Conservation (phyloP, 2,113 vertebrate species). For the Pseudorhombus dupliciocellatus region DNA sequence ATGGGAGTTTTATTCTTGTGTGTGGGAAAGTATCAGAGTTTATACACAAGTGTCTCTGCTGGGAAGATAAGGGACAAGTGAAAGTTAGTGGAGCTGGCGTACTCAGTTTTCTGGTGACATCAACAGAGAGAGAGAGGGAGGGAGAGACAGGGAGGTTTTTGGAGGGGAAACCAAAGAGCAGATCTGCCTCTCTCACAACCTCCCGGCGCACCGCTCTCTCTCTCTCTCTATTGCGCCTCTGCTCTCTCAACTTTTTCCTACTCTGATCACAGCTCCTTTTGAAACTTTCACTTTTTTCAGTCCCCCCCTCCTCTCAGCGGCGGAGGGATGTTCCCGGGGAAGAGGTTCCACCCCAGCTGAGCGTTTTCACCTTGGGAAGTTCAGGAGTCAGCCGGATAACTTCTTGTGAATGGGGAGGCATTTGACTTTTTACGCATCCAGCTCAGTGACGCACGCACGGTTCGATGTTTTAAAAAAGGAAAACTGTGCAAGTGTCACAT, state of each 20-base stretch:
- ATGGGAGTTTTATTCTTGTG: background rate
- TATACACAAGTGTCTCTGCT: constrained; percentile 14
- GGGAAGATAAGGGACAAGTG: constrained; percentile 41
- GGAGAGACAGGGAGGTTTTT: constrained; percentile 71
- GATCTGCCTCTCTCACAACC: constrained; percentile 65
- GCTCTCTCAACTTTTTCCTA: constrained; percentile 60
- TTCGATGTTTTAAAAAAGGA: constrained; percentile 2
- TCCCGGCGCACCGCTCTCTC: constrained; percentile 62
- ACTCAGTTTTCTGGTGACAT: constrained; percentile 75
- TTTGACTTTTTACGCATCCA: constrained; percentile 63
- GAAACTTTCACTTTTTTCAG: constrained; percentile 50
- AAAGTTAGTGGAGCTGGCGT: constrained; percentile 58
- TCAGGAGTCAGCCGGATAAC: constrained; percentile 44
- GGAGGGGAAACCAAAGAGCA: constrained; percentile 78
- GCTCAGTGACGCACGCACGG: constrained; percentile 44
- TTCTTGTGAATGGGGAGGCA: constrained; percentile 52
- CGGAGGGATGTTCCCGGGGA: constrained; percentile 62
- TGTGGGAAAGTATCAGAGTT: constrained; percentile 53
- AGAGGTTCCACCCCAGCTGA: constrained; percentile 58
- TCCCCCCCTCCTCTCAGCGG: constrained; percentile 15
- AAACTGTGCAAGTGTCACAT: constrained; percentile 31
- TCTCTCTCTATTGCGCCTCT: constrained; percentile 72
- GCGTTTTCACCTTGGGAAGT: constrained; percentile 56
- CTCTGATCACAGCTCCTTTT: constrained; percentile 51
- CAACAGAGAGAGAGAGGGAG: constrained; percentile 62